Conservation (phyloP, 2,797 vertebrate genomes). For the Pangasius sanitwongsei region DNA sequence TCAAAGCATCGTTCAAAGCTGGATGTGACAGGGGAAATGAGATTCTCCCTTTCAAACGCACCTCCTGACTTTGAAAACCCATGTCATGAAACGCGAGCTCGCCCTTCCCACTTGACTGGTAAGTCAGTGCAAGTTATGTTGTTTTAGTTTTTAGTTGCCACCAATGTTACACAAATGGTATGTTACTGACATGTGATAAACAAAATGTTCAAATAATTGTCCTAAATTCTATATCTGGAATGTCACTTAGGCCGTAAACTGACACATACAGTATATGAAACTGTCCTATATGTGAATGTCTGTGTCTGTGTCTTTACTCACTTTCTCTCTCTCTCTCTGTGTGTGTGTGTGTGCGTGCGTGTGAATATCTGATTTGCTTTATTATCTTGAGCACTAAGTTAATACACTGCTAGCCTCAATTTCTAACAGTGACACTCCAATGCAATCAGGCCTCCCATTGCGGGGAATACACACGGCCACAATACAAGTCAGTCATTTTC, state of each 20-base stretch:
- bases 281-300: neutral
- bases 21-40: neutral
- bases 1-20: neutral
- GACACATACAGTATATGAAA: neutral
- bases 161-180: neutral
- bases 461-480: neutral
- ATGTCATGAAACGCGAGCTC: neutral
- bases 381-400: conserved; percentile 28
- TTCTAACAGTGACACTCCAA: neutral
- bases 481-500: conserved; percentile 18
- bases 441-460: neutral
- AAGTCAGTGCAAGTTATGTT: no score
- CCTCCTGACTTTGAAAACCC: conserved; percentile 12
- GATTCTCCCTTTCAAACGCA: neutral
- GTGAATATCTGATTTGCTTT: conserved; percentile 1
- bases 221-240: no score
- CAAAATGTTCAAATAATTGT: neutral
- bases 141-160: neutral
- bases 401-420: conserved; percentile 26
- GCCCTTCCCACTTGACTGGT: neutral
- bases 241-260: neutral
- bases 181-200: neutral
- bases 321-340: neutral
- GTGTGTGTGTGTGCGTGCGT: neutral
- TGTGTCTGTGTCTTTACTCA: neutral